phyloP scores from a whole-genome alignment of 2,797 vertebrate genomes.

The Podarcis siculus region DNA sequence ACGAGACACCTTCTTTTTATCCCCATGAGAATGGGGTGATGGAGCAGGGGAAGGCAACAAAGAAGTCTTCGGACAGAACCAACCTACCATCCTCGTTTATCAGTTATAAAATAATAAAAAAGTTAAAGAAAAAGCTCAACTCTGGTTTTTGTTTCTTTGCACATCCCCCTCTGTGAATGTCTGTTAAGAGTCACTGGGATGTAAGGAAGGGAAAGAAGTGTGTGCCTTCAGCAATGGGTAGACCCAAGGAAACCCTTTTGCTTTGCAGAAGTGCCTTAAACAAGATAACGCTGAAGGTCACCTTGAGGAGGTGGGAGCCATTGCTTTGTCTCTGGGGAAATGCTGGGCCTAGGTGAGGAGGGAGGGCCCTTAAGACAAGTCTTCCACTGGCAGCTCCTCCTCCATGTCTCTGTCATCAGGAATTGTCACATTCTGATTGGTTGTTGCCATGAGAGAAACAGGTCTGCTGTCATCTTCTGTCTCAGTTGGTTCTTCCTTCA shows the following conservation, averaged over 20 bases:
- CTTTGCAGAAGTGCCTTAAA: slow-evolving; percentile 74
- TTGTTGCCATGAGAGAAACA: slow-evolving; percentile 84
- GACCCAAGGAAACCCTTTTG: slow-evolving; percentile 61
- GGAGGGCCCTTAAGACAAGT: slow-evolving; percentile 82
- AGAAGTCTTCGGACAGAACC: slow-evolving; percentile 63
- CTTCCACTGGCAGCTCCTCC: slow-evolving; percentile 92
- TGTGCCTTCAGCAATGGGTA: slow-evolving; percentile 44
- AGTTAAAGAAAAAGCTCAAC: slow-evolving; percentile 60
- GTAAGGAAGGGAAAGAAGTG: slow-evolving; percentile 52
- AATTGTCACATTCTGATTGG: slow-evolving; percentile 89
- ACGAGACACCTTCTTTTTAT: slow-evolving; percentile 39
- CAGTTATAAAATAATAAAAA: slow-evolving; percentile 65
- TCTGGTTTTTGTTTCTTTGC: slow-evolving; percentile 42
- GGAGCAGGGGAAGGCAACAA: slow-evolving; percentile 35
- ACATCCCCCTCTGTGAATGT: slow-evolving; percentile 5
- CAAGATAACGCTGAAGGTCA: slow-evolving; percentile 61
- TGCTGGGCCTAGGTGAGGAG: slow-evolving; percentile 61
- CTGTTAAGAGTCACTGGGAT: slow-evolving; percentile 58
- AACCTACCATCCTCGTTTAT: slow-evolving; percentile 71
- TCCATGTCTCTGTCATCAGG: slow-evolving; percentile 95
- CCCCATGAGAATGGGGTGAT: background rate
- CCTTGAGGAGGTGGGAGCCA: slow-evolving; percentile 69
- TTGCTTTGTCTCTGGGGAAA: slow-evolving; percentile 65
- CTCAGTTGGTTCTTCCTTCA: slow-evolving; percentile 97
- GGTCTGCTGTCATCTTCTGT: slow-evolving; percentile 91